A percentile compares a stretch with the other conserved stretches of the same genome.
Conservation (phyloP, 2,888 invertebrate genomes). For the Agrilus mali region DNA sequence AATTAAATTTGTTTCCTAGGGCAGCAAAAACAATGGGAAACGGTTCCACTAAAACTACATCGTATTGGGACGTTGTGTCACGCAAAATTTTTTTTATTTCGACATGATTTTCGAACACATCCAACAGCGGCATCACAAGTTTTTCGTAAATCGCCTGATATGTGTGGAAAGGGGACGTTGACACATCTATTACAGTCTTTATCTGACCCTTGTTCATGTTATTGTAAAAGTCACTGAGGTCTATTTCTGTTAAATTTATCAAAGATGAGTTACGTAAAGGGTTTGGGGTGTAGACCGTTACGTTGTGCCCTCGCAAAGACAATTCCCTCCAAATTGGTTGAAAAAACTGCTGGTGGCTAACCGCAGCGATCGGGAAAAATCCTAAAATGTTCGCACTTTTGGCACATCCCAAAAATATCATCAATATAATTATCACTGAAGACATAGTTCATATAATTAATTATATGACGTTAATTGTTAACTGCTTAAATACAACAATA, state of each 20-base stretch:
- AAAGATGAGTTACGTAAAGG: constrained; percentile 21
- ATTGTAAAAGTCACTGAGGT: constrained; percentile 16
- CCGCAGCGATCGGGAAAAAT: constrained; percentile 19
- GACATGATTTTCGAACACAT: constrained; percentile 7
- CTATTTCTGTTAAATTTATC: constrained; percentile 26
- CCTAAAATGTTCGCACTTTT: constrained; percentile 18
- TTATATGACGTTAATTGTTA: too few relatives aligned
- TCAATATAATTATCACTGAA: neutral
- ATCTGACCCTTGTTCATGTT: neutral
- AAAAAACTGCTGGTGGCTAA: constrained; percentile 22
- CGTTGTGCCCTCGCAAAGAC: constrained; percentile 23
- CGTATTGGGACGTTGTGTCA: constrained; percentile 17
- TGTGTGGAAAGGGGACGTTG: constrained; percentile 14
- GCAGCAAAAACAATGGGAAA: constrained; percentile 13
- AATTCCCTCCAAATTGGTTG: constrained; percentile 21
- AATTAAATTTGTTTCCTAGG: constrained; percentile 17
- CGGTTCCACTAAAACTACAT: constrained; percentile 19
- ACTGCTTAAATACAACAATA: too few relatives aligned
- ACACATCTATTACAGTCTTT: constrained; percentile 7
- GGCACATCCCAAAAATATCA: neutral
- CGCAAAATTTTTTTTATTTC: constrained; percentile 18
- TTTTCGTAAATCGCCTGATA: constrained; percentile 3
- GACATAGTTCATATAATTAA: too few relatives aligned
- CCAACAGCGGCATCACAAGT: constrained; percentile 14
- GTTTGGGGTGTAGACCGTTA: constrained; percentile 25